Evolutionary conservation across 1,140 invertebrate genomes (phyloP).

Genomic region (Drosophila malerkotliana): DNA sequence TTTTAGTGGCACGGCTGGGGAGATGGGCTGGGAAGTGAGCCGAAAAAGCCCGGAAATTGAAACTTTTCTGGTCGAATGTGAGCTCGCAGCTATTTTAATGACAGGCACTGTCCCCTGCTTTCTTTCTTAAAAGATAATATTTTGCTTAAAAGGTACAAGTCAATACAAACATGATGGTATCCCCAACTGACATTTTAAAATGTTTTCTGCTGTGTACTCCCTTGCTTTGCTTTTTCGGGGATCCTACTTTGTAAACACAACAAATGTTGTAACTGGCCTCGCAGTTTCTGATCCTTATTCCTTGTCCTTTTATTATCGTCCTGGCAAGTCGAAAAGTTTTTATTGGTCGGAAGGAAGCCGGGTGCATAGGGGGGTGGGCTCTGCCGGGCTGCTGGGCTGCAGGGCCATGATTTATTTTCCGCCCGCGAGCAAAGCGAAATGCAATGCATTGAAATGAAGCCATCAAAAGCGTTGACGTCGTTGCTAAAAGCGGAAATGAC

Average conservation of each 20-base stretch:
- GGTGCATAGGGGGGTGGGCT: not conserved
- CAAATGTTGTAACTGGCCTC: conserved; percentile 22
- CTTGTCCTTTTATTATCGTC: conserved; percentile 12
- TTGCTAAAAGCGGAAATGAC: conserved; percentile 81
- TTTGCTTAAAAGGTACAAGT: too few species aligned
- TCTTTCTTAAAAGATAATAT: not conserved
- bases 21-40: not conserved
- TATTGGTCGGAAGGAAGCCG: conserved; percentile 43
- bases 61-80: conserved; percentile 21
- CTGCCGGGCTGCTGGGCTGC: conserved; percentile 1
- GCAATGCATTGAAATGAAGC: conserved; percentile 70
- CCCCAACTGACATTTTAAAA: not conserved
- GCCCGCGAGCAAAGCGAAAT: conserved; percentile 46
- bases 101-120: conserved; percentile 7
- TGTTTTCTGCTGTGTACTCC: not conserved
- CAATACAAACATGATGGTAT: too few species aligned
- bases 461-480: conserved; percentile 79
- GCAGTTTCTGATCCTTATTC: conserved; percentile 19
- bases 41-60: conserved; percentile 64
- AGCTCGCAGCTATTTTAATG: conserved; percentile 45
- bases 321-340: conserved; percentile 75
- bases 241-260: conserved; percentile 55
- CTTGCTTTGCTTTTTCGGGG: conserved; percentile 1
- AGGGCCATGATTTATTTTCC: conserved; percentile 74
- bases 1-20: conserved; percentile 6